These are phyloP conservation scores for Plutomurus gul DNA, from an alignment of 1,140 invertebrate species.

Conservation along the genomic window DNA sequence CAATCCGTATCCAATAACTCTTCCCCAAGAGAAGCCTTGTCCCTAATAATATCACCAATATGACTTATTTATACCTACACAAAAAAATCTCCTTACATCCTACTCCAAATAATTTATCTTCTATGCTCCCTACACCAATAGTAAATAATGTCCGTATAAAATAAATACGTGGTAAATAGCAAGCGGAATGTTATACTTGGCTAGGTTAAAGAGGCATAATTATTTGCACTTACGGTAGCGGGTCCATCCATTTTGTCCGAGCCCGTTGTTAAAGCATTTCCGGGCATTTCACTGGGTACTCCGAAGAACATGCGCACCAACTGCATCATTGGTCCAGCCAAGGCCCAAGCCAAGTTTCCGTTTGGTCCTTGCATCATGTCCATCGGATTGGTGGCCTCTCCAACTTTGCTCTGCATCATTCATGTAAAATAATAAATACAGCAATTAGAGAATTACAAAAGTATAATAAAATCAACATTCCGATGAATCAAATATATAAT, in stretches of 20 bases:
- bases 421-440: background rate
- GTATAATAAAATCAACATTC: too few species aligned
- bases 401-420: background rate
- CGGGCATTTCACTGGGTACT: slow-evolving; percentile 45
- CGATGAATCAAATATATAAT: too few species aligned
- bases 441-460: too few species aligned
- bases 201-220: background rate
- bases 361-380: slow-evolving; percentile 7
- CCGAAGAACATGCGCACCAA: slow-evolving; percentile 48
- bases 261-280: slow-evolving; percentile 45
- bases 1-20: slow-evolving; percentile 71
- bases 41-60: too few species aligned
- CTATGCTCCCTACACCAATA: too few species aligned
- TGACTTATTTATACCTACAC: too few species aligned
- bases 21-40: slow-evolving; percentile 56
- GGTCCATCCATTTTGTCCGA: slow-evolving; percentile 51
- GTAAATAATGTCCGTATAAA: too few species aligned
- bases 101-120: too few species aligned
- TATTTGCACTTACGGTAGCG: slow-evolving; percentile 29
- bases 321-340: slow-evolving; percentile 49
- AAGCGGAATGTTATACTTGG: too few species aligned
- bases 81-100: too few species aligned
- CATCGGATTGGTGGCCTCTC: background rate
- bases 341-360: slow-evolving; percentile 38
- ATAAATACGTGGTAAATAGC: too few species aligned